Conservation (phyloP, 2,888 invertebrate species). For the Osedax fenrisi region DNA sequence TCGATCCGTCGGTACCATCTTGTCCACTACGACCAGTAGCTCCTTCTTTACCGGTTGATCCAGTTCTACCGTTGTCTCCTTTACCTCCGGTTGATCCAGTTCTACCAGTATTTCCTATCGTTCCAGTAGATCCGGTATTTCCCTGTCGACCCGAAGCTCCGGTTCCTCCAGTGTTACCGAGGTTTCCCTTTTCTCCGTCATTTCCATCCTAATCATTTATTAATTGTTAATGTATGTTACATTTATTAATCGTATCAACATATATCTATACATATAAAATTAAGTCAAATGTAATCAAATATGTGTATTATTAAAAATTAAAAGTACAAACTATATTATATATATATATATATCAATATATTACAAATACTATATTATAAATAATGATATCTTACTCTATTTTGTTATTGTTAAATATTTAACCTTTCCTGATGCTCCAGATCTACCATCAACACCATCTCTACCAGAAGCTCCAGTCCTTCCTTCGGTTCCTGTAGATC, state of each 20-base stretch:
- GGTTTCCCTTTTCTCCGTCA: slow-evolving; percentile 30
- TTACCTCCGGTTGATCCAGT: neutral
- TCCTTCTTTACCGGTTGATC: slow-evolving; percentile 5
- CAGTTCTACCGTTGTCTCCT: neutral
- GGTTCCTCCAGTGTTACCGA: neutral
- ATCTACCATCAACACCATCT: slow-evolving; percentile 30
- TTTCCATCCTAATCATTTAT: slow-evolving; percentile 29
- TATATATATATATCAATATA: no score
- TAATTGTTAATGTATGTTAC: slow-evolving; percentile 32
- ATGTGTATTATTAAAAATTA: no score
- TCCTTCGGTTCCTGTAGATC: slow-evolving; percentile 28
- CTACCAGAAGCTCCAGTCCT: slow-evolving; percentile 20
- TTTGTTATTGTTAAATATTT: neutral
- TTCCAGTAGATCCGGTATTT: neutral
- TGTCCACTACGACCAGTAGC: neutral
- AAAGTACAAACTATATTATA: slow-evolving; percentile 19
- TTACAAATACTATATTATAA: slow-evolving; percentile 3
- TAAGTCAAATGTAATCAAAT: no score
- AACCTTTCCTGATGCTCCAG: slow-evolving; percentile 22
- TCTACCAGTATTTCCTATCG: neutral
- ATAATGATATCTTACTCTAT: neutral
- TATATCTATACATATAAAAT: no score
- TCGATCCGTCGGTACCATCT: neutral
- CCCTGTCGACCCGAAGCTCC: neutral
- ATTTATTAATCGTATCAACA: slow-evolving; percentile 20